These are phyloP conservation scores for Chiroxiphia lanceolata DNA, from an alignment of 2,797 vertebrate genomes.

Conservation along the genomic window DNA sequence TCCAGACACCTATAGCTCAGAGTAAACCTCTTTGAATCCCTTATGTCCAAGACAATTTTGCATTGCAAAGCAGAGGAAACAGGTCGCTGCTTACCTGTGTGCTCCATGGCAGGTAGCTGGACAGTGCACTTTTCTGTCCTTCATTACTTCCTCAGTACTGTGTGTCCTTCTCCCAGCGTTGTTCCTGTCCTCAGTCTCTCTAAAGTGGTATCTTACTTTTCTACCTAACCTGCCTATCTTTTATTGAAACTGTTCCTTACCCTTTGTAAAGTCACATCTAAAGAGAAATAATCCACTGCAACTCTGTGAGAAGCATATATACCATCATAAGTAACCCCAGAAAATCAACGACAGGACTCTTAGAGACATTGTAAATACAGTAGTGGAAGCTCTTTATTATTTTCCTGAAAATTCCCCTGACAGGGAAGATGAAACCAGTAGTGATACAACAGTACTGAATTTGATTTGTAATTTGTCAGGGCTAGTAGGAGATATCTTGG, in stretches of 20 bases:
- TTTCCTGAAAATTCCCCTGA: background rate
- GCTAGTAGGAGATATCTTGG: background rate
- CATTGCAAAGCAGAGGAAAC: background rate
- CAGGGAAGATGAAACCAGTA: background rate
- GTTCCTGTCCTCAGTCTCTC: background rate
- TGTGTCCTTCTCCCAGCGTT: background rate
- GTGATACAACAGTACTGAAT: background rate
- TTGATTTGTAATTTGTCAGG: background rate
- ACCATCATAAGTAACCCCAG: background rate
- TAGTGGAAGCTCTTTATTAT: background rate
- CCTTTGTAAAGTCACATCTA: background rate
- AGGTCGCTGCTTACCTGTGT: background rate
- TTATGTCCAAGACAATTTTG: background rate
- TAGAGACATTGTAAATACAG: background rate
- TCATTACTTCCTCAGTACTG: background rate
- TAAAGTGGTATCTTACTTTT: background rate
- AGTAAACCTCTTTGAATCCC: background rate
- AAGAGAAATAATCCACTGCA: background rate
- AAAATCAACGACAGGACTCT: background rate
- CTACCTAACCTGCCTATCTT: background rate
- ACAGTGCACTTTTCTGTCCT: background rate
- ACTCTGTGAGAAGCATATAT: background rate
- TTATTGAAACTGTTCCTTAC: background rate
- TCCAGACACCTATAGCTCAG: background rate
- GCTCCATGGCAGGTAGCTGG: background rate